Base-by-base conservation (phyloP, 2,888 invertebrate species). In the Argyra leucocephala region DNA sequence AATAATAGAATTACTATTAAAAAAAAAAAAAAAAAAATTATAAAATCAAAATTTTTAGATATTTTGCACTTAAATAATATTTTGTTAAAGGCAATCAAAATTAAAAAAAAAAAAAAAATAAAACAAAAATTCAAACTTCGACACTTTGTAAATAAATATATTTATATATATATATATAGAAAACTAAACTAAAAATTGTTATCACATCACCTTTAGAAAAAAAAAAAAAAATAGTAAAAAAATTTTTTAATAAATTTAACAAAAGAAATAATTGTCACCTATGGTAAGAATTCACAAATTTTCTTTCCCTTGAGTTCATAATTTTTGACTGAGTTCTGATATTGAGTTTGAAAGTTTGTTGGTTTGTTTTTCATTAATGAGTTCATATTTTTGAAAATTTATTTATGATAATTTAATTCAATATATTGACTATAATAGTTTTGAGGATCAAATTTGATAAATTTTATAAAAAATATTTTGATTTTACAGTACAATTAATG, bases 1-100 rank as follows among this genome's bases (percentile, higher is more conserved):
- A 31, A 61, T 61, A 61, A 61, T 26, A 74, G 66, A 76, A 75
- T 72, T 71, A 71, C 73, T 73, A 71, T 68, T 70, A 72, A 65
- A 61, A 63, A 63, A 66, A 60, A 64, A 48, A 57, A 67, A 62
- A 62, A 62, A 23, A 48, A 22, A 12, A 62, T 23, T 23, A 18
- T 23, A 59, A 59, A 59, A 15, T 31, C 12, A 18, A 48, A 10
- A 6, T 48, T 48, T 48, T 48, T 48, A 18, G n/a, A 18, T 48
- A 48, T 48, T 48, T 48, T 48, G 48, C 48, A 48, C 48, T 48
- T 37, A 12, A 48, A 31, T 31, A 31, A 31, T 31, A 31, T 31
- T 48, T 48, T 18, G 5, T 48, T 48, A 10, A 31, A 10, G 31
- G 31, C 12, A 31, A 3, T 31, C 12, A 31, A 31, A 31, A 3